These are phyloP conservation scores for Leptocoma aspasia DNA, from an alignment of 2,113 vertebrate genomes.

Conservation along the genomic window DNA sequence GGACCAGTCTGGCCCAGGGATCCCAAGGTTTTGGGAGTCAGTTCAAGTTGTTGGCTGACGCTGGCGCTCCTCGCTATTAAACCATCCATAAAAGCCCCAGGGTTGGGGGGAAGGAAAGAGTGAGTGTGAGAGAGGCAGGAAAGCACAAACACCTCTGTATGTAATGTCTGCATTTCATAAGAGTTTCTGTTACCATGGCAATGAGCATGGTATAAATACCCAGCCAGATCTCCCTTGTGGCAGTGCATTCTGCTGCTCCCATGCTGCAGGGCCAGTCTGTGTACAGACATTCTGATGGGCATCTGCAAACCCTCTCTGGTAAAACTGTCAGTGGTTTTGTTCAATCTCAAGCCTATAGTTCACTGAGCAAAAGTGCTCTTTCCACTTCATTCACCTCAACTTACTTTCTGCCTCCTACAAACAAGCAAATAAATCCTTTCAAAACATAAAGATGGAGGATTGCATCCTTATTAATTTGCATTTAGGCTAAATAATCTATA, in stretches of 20 bases:
- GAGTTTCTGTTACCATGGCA: conserved; percentile 51
- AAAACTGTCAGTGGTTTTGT: neutral
- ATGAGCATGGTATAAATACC: conserved; percentile 47
- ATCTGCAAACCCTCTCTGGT: neutral
- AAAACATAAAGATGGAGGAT: neutral
- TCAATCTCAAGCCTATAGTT: neutral
- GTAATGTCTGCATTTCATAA: conserved; percentile 38
- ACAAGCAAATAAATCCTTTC: neutral
- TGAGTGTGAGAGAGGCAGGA: neutral
- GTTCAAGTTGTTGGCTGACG: neutral
- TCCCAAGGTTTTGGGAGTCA: neutral
- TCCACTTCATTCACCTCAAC: neutral
- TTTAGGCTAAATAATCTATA: neutral
- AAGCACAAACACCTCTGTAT: conserved; percentile 17
- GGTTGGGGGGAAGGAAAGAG: neutral
- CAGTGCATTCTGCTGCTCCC: conserved; percentile 28
- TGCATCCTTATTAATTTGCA: neutral
- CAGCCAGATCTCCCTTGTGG: conserved; percentile 39
- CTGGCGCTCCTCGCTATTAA: neutral
- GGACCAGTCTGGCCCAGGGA: neutral
- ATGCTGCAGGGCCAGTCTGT: neutral
- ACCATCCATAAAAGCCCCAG: neutral
- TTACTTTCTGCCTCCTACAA: neutral
- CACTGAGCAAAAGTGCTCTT: neutral
- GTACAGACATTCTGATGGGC: neutral